Base-by-base conservation (phyloP, 2,113 vertebrate genomes). In the Coturnix japonica region DNA sequence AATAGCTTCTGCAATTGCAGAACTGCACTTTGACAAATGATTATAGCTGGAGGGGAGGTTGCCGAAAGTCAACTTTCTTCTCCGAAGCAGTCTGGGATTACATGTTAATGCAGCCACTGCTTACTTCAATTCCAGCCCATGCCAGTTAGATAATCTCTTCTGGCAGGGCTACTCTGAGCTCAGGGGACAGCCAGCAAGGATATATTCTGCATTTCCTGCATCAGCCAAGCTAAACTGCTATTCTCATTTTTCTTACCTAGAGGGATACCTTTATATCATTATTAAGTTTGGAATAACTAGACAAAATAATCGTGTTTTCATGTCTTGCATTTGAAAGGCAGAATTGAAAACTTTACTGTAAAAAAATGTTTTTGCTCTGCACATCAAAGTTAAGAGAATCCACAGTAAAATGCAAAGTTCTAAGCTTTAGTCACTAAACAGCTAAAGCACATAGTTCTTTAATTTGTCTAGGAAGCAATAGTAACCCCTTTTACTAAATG, bases 301-400 rank as follows among this genome's bases (percentile, higher is more conserved):
- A 82, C 11, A 82, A 95, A 91, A 88, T 7, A 54, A 30, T 25
- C 49, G 70, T 60, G 30, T 88, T 89, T 87, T 26, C 20, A 61
- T 44, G 25, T 16, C 2, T 78, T 87, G 71, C 21, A 43, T 54
- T 28, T 43, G 37, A 93, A 76, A 0, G 2, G 5, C 22, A 87
- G 71, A 89, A 70, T 66, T 79, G 66, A 59, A 89, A 81, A 82
- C 54, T 72, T 5, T 41, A 69, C 69, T 39, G 20, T 20, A 80
- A 46, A 70, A 73, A 65, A 89, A 79, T 2, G 0, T 46, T 71
- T 82, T 79, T 90, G 76, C 28, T 74, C 41, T 69, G 16, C 25
- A 54, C 6, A 73, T 74, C 17, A 85, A 92, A 82, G 46, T 91
- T n/a, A 85, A 92, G 89, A 82, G 28, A 82, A 80, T 69, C 16